These are phyloP conservation scores for Pterocles burchelli DNA, from an alignment of 2,113 vertebrate genomes.

Conservation along the genomic window DNA sequence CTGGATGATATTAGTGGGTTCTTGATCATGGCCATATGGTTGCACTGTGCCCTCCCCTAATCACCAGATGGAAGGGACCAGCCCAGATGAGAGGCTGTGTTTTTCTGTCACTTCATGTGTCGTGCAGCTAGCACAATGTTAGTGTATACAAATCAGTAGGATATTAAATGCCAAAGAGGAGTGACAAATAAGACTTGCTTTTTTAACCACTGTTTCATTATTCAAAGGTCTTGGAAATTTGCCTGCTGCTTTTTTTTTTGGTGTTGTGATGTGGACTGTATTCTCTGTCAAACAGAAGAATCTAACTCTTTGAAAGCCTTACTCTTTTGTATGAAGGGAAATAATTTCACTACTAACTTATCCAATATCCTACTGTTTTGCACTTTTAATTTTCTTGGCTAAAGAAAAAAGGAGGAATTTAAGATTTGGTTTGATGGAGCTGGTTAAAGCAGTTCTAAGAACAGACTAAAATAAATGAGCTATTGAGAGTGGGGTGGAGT, in stretches of 20 bases:
- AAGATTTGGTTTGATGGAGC: neutral
- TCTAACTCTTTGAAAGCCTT: neutral
- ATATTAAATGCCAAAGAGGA: neutral
- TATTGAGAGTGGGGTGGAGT: neutral
- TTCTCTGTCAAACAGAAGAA: neutral
- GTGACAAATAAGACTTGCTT: neutral
- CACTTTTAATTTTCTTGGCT: conserved; percentile 1
- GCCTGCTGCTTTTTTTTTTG: neutral
- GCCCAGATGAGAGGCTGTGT: neutral
- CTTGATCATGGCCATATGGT: conserved; percentile 10
- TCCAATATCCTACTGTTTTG: neutral
- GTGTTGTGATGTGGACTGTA: neutral
- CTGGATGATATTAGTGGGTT: neutral
- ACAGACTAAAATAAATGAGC: conserved; percentile 1
- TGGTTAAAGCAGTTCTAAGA: neutral
- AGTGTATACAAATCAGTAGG: neutral
- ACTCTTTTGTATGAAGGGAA: neutral
- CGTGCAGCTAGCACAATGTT: neutral
- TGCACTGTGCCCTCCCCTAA: neutral
- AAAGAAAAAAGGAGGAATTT: neutral
- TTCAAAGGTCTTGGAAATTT: neutral
- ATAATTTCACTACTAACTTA: neutral
- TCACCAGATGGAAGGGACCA: conserved; percentile 3
- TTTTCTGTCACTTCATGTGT: neutral
- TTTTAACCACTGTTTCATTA: neutral